These are phyloP conservation scores for Hemiprocne comata DNA, from an alignment of 2,113 vertebrate genomes.

Conservation along the genomic window DNA sequence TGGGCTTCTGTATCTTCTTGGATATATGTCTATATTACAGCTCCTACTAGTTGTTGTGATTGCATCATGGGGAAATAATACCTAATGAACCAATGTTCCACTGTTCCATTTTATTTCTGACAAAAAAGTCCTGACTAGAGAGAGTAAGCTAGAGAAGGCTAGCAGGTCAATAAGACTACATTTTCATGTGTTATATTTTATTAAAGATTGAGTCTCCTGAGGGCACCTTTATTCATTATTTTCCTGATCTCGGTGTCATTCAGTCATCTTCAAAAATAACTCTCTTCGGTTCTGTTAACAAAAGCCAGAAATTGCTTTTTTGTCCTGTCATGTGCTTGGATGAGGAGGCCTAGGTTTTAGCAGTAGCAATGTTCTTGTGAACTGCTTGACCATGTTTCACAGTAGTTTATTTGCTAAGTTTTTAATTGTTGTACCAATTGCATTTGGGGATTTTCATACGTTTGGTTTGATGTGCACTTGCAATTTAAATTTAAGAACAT, in stretches of 20 bases:
- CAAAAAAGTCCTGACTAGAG: not conserved
- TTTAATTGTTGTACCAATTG: not conserved
- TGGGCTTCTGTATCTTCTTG: not conserved
- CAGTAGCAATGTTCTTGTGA: not conserved
- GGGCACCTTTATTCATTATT: not conserved
- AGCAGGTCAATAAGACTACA: not conserved
- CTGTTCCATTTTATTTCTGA: not conserved
- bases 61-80: not conserved
- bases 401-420: not conserved
- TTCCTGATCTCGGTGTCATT: not conserved
- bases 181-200: not conserved
- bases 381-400: not conserved
- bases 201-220: not conserved
- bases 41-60: not conserved
- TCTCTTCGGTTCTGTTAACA: not conserved
- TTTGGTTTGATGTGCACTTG: not conserved
- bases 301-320: not conserved
- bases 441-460: not conserved
- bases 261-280: not conserved
- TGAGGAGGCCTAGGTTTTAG: not conserved
- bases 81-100: not conserved
- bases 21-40: not conserved
- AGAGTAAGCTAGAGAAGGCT: not conserved
- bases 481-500: not conserved
- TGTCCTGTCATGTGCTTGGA: not conserved